Percentiles rank a stretch among this genome's conserved stretches.
phyloP scores from a whole-genome alignment of 2,797 vertebrate species.

The Acropternis orthonyx region DNA sequence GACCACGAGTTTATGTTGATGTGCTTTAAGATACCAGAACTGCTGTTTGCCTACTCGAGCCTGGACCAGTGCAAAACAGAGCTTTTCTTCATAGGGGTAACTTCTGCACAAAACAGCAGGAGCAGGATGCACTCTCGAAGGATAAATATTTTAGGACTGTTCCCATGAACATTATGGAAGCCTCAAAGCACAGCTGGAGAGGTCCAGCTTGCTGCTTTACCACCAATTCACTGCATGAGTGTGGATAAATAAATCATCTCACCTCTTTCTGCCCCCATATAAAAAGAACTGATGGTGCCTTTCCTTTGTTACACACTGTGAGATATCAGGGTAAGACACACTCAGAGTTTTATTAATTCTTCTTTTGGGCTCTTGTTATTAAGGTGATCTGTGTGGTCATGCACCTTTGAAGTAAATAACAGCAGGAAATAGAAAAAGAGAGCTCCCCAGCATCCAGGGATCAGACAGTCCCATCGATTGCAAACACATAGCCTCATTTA shows the following conservation, averaged over 20 bases:
- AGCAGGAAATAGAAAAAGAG: slow-evolving; percentile 33
- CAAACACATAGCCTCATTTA: slow-evolving; percentile 13
- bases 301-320: slow-evolving; percentile 10
- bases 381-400: slow-evolving; percentile 10
- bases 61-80: not conserved
- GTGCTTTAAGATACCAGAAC: not conserved
- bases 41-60: not conserved
- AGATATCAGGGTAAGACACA: slow-evolving; percentile 20
- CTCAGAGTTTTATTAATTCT: slow-evolving; percentile 45
- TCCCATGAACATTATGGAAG: not conserved
- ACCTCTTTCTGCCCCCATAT: not conserved
- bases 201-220: slow-evolving; percentile 9
- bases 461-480: slow-evolving; percentile 24
- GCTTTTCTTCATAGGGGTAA: not conserved
- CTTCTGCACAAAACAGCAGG: slow-evolving; percentile 3
- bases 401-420: slow-evolving; percentile 51
- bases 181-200: slow-evolving; percentile 22
- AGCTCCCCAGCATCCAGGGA: slow-evolving; percentile 5
- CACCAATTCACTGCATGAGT: not conserved
- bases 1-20: not conserved
- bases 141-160: not conserved
- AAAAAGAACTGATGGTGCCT: not conserved
- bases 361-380: slow-evolving; percentile 32
- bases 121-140: not conserved
- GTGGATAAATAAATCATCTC: slow-evolving; percentile 44